A percentile compares a stretch with the other conserved stretches of the same genome.
Conservation (phyloP, 1,140 invertebrate species). For the Cydia splendana region DNA sequence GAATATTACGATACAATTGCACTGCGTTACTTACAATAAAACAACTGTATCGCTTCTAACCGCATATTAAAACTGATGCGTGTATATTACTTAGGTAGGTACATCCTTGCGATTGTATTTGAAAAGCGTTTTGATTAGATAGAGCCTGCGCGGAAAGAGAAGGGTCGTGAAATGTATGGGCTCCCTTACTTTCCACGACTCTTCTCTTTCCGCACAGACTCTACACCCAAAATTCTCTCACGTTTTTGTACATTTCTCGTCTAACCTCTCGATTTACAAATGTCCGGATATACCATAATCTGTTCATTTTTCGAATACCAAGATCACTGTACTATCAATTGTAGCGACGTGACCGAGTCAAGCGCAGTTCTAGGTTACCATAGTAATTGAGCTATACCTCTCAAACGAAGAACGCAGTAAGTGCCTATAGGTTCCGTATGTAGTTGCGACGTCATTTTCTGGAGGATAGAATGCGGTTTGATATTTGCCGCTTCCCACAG, state of each 20-base stretch:
- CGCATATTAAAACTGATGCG: background rate
- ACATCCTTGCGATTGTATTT: too few relatives aligned
- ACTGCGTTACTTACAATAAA: background rate
- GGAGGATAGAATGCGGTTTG: background rate
- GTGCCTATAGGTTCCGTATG: background rate
- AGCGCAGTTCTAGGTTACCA: constrained; percentile 2
- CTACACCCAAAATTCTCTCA: too few relatives aligned
- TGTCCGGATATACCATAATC: too few relatives aligned
- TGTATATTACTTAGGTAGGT: too few relatives aligned
- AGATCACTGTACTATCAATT: constrained; percentile 20
- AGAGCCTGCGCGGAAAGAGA: too few relatives aligned
- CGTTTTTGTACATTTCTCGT: too few relatives aligned
- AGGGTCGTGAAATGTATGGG: too few relatives aligned
- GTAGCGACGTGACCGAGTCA: constrained; percentile 23
- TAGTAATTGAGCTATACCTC: background rate
- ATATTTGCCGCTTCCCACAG: background rate
- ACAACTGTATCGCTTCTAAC: constrained; percentile 3
- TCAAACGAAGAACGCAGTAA: background rate
- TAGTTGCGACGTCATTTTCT: background rate
- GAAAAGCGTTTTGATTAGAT: too few relatives aligned
- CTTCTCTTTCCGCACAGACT: too few relatives aligned
- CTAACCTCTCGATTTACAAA: too few relatives aligned
- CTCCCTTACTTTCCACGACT: too few relatives aligned
- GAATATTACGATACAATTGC: constrained; percentile 14
- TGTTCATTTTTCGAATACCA: background rate